Percentiles rank a stretch among this genome's conserved stretches.
Evolutionary conservation across 1,140 invertebrate genomes (phyloP).

Genomic region (Zaprionus camerounensis): DNA sequence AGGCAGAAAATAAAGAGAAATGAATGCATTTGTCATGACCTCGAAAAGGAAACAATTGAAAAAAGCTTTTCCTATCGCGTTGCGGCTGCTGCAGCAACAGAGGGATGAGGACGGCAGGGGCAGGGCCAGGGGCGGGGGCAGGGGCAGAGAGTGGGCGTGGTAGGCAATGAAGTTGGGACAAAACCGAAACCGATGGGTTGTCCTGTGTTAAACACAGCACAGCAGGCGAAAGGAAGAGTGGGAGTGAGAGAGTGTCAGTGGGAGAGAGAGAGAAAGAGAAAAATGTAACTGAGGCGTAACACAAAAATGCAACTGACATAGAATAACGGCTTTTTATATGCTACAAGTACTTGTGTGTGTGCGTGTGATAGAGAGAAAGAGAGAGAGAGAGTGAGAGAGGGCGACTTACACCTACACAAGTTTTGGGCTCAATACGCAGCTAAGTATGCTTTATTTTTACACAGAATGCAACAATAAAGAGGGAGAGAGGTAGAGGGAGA

Average conservation of each 20-base stretch:
- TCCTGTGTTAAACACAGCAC: conserved; percentile 19
- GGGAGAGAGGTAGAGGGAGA: neutral
- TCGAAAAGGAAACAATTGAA: conserved; percentile 81
- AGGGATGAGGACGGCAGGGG: neutral
- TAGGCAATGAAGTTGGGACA: conserved; percentile 23
- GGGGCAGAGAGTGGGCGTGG: neutral
- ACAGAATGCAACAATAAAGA: neutral
- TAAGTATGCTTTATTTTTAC: neutral
- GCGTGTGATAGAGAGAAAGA: neutral
- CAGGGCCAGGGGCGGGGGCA: neutral
- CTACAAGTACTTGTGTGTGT: neutral
- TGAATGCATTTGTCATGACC: conserved; percentile 81
- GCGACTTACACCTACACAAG: conserved; percentile 4
- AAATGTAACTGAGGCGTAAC: conserved; percentile 62
- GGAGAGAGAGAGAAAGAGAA: conserved; percentile 6
- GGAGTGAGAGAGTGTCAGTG: neutral
- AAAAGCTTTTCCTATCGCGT: conserved; percentile 79
- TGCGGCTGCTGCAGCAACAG: conserved; percentile 38
- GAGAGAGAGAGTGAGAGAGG: neutral
- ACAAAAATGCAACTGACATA: conserved; percentile 78
- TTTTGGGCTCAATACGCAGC: conserved; percentile 2
- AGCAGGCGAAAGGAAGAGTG: neutral
- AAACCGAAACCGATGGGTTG: conserved; percentile 11
- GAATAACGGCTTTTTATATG: conserved; percentile 71
- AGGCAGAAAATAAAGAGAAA: conserved; percentile 66